A percentile compares a stretch with the other conserved stretches of the same genome.
Evolutionary conservation across 2,797 vertebrate genomes (phyloP).

Genomic region (Tangara arthus): DNA sequence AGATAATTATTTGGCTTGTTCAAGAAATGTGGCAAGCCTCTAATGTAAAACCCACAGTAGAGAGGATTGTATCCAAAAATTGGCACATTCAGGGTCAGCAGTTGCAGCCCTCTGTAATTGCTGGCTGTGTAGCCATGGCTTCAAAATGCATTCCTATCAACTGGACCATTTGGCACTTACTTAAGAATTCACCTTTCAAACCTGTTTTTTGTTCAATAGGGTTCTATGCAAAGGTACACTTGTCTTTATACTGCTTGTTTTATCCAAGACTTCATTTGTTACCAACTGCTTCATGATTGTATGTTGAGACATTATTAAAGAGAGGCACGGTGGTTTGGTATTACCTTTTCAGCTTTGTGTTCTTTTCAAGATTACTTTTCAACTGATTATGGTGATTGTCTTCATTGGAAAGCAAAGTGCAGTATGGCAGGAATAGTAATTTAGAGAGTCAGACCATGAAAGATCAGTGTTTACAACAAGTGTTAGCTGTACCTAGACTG

Average conservation of each 20-base stretch:
- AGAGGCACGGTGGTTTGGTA: neutral
- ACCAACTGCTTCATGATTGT: constrained; percentile 4
- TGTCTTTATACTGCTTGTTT: constrained; percentile 29
- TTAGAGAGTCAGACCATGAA: constrained; percentile 67
- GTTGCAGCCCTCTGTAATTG: neutral
- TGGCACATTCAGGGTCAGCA: neutral
- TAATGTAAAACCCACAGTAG: neutral
- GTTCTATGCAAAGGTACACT: constrained; percentile 71
- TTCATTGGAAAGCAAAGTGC: constrained; percentile 21
- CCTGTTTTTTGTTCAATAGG: neutral
- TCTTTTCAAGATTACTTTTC: neutral
- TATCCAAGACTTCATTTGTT: constrained; percentile 1
- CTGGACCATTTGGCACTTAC: constrained; percentile 54
- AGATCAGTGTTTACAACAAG: constrained; percentile 68
- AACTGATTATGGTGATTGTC: neutral
- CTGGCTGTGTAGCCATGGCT: neutral
- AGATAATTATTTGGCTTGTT: neutral
- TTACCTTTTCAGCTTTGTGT: constrained; percentile 31
- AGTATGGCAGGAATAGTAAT: constrained; percentile 39
- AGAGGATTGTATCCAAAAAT: neutral
- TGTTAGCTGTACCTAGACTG: constrained; percentile 78
- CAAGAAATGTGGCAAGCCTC: neutral
- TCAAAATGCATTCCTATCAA: neutral
- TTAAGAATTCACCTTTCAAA: neutral
- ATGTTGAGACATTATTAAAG: neutral